phyloP scores from a whole-genome alignment of 2,888 invertebrate species.

The Nebria salina region DNA sequence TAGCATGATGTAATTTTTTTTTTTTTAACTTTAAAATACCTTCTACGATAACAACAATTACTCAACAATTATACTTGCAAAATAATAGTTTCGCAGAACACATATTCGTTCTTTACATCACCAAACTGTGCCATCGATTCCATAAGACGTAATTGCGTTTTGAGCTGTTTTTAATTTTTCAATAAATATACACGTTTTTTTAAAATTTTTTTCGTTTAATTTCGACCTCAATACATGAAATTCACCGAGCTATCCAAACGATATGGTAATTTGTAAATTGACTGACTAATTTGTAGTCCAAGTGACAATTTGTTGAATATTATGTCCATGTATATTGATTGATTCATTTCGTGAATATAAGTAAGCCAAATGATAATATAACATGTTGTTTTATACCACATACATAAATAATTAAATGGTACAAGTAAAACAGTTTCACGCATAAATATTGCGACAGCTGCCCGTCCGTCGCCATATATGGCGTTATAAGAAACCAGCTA shows the following conservation, averaged over 20 bases:
- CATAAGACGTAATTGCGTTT: no score
- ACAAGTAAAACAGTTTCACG: background rate
- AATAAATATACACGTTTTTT: background rate
- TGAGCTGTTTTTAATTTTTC: background rate
- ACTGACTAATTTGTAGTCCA: background rate
- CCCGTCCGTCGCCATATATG: background rate
- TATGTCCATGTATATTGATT: slow-evolving; percentile 33
- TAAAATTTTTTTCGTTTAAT: background rate
- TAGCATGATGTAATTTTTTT: background rate
- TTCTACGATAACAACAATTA: background rate
- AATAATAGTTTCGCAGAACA: background rate
- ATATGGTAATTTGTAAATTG: background rate
- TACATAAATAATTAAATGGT: background rate
- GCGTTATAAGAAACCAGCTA: background rate
- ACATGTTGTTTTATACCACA: background rate
- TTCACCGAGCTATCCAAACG: background rate
- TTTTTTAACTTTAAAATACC: background rate
- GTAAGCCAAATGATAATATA: slow-evolving; percentile 27
- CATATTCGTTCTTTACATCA: no score
- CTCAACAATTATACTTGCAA: no score
- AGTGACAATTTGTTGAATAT: slow-evolving; percentile 13
- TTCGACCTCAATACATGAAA: background rate
- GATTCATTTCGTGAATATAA: slow-evolving; percentile 39
- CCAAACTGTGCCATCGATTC: no score
- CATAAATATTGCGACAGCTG: background rate